phyloP scores from a whole-genome alignment of 2,888 invertebrate species.

The Gari tellinella region DNA sequence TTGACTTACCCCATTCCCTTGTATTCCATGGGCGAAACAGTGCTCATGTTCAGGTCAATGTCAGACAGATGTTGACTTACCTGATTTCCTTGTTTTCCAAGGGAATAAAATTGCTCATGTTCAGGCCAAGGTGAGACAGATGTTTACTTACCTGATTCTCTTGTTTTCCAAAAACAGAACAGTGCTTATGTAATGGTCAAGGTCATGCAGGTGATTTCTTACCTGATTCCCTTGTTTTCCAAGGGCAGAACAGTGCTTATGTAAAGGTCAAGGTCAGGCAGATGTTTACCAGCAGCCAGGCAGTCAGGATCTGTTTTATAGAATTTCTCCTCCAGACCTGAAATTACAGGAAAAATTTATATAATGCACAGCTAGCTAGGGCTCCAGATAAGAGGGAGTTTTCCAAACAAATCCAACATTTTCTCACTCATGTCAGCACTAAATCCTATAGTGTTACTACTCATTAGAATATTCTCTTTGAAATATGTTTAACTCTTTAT shows the following conservation, averaged over 20 bases:
- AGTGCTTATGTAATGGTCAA: slow-evolving; percentile 89
- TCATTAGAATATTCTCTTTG: too few relatives aligned
- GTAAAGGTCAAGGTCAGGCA: slow-evolving; percentile 89
- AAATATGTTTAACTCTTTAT: too few relatives aligned
- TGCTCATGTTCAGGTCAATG: slow-evolving; percentile 89
- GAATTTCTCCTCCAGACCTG: slow-evolving; percentile 87
- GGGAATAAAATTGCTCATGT: too few relatives aligned
- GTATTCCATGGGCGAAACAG: slow-evolving; percentile 83
- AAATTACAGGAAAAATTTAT: too few relatives aligned
- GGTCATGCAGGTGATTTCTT: slow-evolving; percentile 86
- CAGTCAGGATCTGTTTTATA: slow-evolving; percentile 88
- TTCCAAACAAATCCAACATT: too few relatives aligned
- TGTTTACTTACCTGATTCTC: slow-evolving; percentile 81
- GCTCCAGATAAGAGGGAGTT: too few relatives aligned
- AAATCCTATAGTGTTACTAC: too few relatives aligned
- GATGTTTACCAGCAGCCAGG: slow-evolving; percentile 87
- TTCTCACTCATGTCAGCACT: too few relatives aligned
- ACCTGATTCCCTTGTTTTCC: slow-evolving; percentile 84
- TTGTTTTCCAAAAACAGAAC: slow-evolving; percentile 84
- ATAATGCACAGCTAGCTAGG: too few relatives aligned
- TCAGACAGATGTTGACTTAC: slow-evolving; percentile 88
- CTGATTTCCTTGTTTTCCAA: too few relatives aligned
- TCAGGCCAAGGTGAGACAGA: not conserved
- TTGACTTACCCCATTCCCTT: slow-evolving; percentile 83
- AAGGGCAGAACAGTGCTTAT: slow-evolving; percentile 85